Percentiles rank a stretch among this genome's conserved stretches.
Conservation (phyloP, 2,113 vertebrate species). For the Crotalus horridus region DNA sequence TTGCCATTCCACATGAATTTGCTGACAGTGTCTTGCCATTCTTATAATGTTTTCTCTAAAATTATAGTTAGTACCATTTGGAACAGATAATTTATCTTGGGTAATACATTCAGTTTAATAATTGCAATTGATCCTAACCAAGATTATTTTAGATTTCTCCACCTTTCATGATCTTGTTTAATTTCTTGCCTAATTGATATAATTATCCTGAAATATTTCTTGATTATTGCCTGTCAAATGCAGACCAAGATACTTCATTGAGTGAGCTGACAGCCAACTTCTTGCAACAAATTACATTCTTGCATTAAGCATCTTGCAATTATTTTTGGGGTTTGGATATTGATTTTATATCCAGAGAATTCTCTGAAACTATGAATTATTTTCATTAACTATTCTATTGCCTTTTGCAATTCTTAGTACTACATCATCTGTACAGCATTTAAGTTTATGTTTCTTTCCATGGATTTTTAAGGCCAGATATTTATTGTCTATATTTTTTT, state of each 20-base stretch:
- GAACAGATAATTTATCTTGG: neutral
- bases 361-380: neutral
- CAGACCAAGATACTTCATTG: neutral
- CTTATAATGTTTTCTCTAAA: neutral
- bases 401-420: neutral
- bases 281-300: neutral
- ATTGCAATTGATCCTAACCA: neutral
- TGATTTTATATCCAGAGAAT: neutral
- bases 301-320: neutral
- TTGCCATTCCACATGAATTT: neutral
- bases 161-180: neutral
- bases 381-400: neutral
- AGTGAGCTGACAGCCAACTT: neutral
- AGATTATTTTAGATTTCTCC: neutral
- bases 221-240: neutral
- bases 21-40: neutral
- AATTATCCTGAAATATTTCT: neutral
- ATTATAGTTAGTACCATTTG: neutral
- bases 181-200: neutral
- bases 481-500: neutral
- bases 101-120: neutral
- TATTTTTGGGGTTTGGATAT: neutral
- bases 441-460: neutral
- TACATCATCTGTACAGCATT: neutral
- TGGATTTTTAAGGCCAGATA: neutral